phyloP scores from a whole-genome alignment of 2,888 invertebrate species.

The Eurytoma adleriae region DNA sequence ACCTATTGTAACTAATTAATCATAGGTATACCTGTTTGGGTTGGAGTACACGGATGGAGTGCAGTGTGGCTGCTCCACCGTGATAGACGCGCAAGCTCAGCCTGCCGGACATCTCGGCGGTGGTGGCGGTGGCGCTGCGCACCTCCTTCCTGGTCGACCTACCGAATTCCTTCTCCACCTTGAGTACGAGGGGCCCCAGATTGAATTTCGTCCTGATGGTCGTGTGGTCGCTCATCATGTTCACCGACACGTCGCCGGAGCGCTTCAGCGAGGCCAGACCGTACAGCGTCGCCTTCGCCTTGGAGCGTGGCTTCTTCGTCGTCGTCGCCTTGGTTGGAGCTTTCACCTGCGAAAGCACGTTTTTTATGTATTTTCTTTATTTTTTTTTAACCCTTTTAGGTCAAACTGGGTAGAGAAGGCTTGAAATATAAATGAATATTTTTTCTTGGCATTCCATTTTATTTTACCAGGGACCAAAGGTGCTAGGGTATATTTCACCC shows the following conservation, averaged over 20 bases:
- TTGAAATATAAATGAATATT: too few species aligned
- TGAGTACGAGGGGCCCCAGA: slow-evolving; percentile 86
- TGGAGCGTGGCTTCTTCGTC: slow-evolving; percentile 43
- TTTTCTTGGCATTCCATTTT: too few species aligned
- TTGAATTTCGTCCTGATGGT: slow-evolving; percentile 90
- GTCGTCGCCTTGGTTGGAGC: slow-evolving; percentile 19
- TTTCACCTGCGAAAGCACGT: slow-evolving; percentile 17
- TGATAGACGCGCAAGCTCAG: slow-evolving; percentile 86
- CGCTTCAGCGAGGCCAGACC: slow-evolving; percentile 88
- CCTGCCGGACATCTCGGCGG: slow-evolving; percentile 90
- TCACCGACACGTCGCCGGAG: slow-evolving; percentile 88
- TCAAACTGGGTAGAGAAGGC: too few species aligned
- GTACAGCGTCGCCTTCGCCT: slow-evolving; percentile 87
- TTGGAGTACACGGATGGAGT: slow-evolving; percentile 90
- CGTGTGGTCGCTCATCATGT: slow-evolving; percentile 87
- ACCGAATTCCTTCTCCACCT: slow-evolving; percentile 89
- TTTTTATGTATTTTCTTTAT: too few species aligned
- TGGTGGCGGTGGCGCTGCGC: slow-evolving; percentile 91
- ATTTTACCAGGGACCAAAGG: too few species aligned
- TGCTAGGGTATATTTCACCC: too few species aligned
- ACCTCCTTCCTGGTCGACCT: slow-evolving; percentile 88
- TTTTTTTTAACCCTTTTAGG: too few species aligned
- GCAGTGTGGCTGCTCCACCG: slow-evolving; percentile 88
- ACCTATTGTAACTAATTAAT: too few species aligned
- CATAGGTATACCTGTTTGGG: slow-evolving; percentile 89